Evolutionary conservation across 2,797 vertebrate genomes (phyloP).

Genomic region (Hemitrygon akajei): DNA sequence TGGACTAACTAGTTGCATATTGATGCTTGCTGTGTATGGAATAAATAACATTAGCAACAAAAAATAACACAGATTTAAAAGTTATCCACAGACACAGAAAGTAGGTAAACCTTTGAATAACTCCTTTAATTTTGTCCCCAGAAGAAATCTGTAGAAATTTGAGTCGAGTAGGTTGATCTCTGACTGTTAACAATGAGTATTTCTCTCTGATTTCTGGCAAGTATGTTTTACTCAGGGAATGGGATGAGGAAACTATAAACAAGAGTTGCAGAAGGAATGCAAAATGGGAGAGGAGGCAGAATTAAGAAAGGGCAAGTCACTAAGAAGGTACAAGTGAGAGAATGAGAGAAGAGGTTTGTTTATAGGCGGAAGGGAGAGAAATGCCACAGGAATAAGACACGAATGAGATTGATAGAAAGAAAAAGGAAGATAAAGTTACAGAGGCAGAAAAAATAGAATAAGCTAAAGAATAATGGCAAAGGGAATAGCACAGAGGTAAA

Average conservation of each 20-base stretch:
- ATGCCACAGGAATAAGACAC: background rate
- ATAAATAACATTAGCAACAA: no score
- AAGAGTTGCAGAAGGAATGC: background rate
- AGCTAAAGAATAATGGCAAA: background rate
- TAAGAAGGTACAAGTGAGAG: background rate
- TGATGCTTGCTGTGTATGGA: background rate
- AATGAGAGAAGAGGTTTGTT: background rate
- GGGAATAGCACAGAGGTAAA: background rate
- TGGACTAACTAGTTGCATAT: background rate
- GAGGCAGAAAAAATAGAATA: background rate
- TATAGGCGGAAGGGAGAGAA: background rate
- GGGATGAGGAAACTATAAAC: background rate
- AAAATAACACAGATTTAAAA: background rate
- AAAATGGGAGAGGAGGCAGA: background rate
- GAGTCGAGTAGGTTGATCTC: background rate
- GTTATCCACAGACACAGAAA: background rate
- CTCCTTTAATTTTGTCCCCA: background rate
- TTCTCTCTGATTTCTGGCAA: background rate
- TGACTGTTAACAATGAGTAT: background rate
- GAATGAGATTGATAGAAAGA: background rate
- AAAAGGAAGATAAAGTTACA: background rate
- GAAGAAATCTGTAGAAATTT: background rate
- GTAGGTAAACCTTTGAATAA: background rate
- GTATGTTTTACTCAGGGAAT: background rate
- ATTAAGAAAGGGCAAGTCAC: background rate